Base-by-base conservation (phyloP, 2,113 vertebrate genomes). In the Caretta caretta region DNA sequence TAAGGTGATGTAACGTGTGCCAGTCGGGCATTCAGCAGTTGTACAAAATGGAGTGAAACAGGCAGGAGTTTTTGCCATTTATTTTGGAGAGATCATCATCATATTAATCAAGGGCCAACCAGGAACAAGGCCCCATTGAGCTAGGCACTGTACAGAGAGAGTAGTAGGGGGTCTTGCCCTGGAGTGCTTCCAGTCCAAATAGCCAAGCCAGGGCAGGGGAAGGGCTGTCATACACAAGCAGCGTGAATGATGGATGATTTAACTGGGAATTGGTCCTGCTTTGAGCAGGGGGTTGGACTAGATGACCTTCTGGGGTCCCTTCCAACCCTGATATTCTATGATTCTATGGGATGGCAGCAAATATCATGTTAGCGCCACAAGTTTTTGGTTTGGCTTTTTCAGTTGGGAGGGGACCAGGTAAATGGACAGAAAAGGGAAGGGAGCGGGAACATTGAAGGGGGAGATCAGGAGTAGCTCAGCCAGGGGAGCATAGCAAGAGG, bases 1-100 rank as follows among this genome's bases (percentile, higher is more conserved):
- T 0, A 0, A 90, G 7, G 9, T 49, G 90, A 90, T 1, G 0
- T 4, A 4, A 16, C 84, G 8, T 0, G 1, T 19, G 75, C 8
- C 0, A 3, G 62, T 0, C 31, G 3, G 50, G 50, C 46, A 54
- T 51, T 24, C 53, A 42, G 80, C 14, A 85, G 48, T 46, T 69
- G 53, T 1, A 1, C 80, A 94, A 49, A 0, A 0, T 12, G 4
- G 27, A 76, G 3, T 0, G 0, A 95, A 88, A 88, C 10, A 69
- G 57, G 22, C 14, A 31, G 16, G 62, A 69, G 62, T n/a, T 19
- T n/a, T 69, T 69, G 35, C 62, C 16, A n/a, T 69, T 35, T 35
- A n/a, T 69, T 35, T 69, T n/a, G 62, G 62, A n/a, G 16, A 69
- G 62, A 69, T 65, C 8, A n/a, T n/a, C 35, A n/a, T 65, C 59